Conservation (phyloP, 1,140 invertebrate species). For the Drosophila nikananu region DNA sequence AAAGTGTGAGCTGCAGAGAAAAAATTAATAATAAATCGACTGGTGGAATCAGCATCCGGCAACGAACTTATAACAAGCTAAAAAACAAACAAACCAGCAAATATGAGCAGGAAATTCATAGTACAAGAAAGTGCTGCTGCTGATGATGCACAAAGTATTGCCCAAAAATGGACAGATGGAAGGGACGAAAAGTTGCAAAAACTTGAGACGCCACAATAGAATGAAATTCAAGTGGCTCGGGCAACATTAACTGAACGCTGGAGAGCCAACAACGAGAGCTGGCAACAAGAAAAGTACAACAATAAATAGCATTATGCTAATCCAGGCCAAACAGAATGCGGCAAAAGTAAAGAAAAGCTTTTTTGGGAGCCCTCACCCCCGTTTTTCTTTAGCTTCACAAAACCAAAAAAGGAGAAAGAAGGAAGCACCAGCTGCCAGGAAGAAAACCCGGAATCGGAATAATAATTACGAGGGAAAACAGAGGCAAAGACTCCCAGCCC, state of each 20-base stretch:
- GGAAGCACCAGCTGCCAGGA: constrained; percentile 68
- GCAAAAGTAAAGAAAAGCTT: constrained; percentile 72
- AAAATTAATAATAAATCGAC: constrained; percentile 56
- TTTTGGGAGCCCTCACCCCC: constrained; percentile 34
- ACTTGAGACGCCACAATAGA: constrained; percentile 40
- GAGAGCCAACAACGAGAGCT: constrained; percentile 49
- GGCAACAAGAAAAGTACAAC: constrained; percentile 73
- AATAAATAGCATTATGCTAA: constrained; percentile 82
- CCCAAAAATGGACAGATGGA: constrained; percentile 27
- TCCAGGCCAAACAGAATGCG: constrained; percentile 79
- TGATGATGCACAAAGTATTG: constrained; percentile 27
- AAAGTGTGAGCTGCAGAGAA: constrained; percentile 36
- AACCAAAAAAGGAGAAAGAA: constrained; percentile 6
- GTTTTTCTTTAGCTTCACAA: constrained; percentile 8
- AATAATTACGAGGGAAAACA: constrained; percentile 47
- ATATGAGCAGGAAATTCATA: constrained; percentile 18
- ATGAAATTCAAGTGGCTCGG: constrained; percentile 53
- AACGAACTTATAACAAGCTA: constrained; percentile 46
- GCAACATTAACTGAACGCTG: constrained; percentile 67
- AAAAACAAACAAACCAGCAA: constrained; percentile 30
- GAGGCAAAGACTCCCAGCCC: not conserved
- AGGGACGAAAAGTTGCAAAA: constrained; percentile 35
- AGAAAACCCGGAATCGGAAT: constrained; percentile 31
- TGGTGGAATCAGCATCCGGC: constrained; percentile 34
- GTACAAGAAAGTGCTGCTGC: constrained; percentile 9